Evolutionary conservation across 2,797 vertebrate genomes (phyloP).

Genomic region (Argyrosomus regius): DNA sequence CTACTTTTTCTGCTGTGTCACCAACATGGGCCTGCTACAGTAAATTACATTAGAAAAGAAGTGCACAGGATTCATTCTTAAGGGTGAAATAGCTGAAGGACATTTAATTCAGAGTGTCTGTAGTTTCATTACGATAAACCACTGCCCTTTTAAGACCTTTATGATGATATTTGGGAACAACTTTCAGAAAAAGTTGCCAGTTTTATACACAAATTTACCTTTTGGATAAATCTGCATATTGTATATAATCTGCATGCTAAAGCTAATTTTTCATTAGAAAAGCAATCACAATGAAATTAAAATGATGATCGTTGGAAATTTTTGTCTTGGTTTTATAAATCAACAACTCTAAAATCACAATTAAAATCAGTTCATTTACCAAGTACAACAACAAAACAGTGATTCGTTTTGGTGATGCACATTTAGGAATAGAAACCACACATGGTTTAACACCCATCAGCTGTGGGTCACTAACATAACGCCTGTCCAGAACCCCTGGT

Average conservation of each 20-base stretch:
- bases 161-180: neutral
- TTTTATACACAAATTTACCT: neutral
- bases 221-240: too few species aligned
- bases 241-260: neutral
- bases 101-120: constrained; percentile 1
- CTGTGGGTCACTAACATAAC: constrained; percentile 14
- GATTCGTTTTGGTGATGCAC: neutral
- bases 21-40: neutral
- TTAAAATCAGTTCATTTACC: neutral
- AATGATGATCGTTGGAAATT: neutral
- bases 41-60: neutral
- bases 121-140: neutral
- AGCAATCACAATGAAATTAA: neutral
- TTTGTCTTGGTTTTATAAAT: neutral
- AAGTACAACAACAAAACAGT: neutral
- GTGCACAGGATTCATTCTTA: neutral
- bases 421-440: constrained; percentile 7
- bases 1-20: neutral
- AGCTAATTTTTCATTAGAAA: neutral
- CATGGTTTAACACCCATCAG: constrained; percentile 9
- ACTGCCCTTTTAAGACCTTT: neutral
- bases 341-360: neutral
- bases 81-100: constrained; percentile 8
- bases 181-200: neutral
- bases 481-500: constrained; percentile 13